Base-by-base conservation (phyloP, 2,888 invertebrate genomes). In the Argyra leucocephala region DNA sequence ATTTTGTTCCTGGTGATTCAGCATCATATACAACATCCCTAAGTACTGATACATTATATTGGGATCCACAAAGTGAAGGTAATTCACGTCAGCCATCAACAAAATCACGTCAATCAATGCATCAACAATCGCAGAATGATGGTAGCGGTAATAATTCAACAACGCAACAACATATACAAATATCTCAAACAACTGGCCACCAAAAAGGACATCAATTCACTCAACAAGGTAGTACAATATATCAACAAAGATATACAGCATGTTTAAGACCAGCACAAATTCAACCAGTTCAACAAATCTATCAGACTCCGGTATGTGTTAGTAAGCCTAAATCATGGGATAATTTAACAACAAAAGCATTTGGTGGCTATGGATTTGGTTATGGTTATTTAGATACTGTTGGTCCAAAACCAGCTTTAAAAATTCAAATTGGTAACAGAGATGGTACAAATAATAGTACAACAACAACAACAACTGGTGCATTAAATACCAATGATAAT, bases 241-340 rank as follows among this genome's bases (percentile, higher is more conserved):
- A 58, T 58, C 69, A 70, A 26, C 61, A 61, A 31, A 21, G 24
- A n/a, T n/a, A 26, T 24, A 67, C 66, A 2, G 66, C 67, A 37
- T 75, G 76, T 24, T 76, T 78, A 60, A 76, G 78, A 26, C 76
- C 79, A 22, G 76, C 78, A 64, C 75, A 82, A 77, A 73, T 81
- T 74, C 73, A 81, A 75, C 73, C 83, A 71, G 37, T 68, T 15
- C 74, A 78, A 36, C 78, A 78, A 69, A 74, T 78, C 62, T 78
- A 76, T 68, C 78, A 78, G 37, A 76, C 77, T 63, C 71, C 74
- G 6, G 82, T 83, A 66, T 84, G 83, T 70, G 80, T 80, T 60
- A 77, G 81, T 1, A 93, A 93, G 74, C 93, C 93, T 0, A 93
- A 93, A 76, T 93, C 92, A 0, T 93, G 93, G 92, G 93, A 93